These are phyloP conservation scores for Mythimna vitellina DNA, from an alignment of 2,888 invertebrate genomes.

Conservation along the genomic window DNA sequence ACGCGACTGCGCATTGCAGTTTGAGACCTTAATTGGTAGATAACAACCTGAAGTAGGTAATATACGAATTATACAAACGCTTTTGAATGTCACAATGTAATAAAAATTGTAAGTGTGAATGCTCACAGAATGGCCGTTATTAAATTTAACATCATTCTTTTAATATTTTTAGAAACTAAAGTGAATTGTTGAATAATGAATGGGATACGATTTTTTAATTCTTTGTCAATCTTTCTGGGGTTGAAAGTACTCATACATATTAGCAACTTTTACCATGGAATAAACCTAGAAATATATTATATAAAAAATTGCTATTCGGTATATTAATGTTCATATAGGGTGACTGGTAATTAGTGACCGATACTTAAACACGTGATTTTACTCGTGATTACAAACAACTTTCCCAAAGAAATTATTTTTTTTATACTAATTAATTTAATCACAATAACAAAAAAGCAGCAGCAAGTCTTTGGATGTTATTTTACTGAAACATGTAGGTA, in stretches of 20 bases:
- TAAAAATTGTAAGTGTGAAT: conserved; percentile 31
- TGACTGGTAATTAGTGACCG: too few relatives aligned
- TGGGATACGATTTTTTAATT: not conserved
- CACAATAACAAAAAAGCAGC: too few relatives aligned
- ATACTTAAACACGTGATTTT: too few relatives aligned
- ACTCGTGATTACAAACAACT: too few relatives aligned
- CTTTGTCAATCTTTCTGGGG: not conserved
- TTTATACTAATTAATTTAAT: too few relatives aligned
- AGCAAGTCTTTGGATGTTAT: too few relatives aligned
- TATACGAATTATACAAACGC: conserved; percentile 6
- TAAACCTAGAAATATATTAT: too few relatives aligned
- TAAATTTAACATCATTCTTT: conserved; percentile 1
- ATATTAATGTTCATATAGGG: too few relatives aligned
- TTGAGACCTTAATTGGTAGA: not conserved
- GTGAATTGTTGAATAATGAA: conserved; percentile 28
- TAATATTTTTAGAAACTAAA: conserved; percentile 26
- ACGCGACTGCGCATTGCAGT: too few relatives aligned
- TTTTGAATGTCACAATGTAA: conserved; percentile 38
- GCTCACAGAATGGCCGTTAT: conserved; percentile 25
- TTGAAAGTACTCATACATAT: not conserved
- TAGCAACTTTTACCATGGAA: not conserved
- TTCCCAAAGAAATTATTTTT: too few relatives aligned
- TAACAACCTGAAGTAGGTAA: not conserved
- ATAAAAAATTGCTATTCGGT: too few relatives aligned
- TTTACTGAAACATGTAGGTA: too few relatives aligned